Evolutionary conservation across 2,113 vertebrate species (phyloP).

Genomic region (Ameiurus melas): DNA sequence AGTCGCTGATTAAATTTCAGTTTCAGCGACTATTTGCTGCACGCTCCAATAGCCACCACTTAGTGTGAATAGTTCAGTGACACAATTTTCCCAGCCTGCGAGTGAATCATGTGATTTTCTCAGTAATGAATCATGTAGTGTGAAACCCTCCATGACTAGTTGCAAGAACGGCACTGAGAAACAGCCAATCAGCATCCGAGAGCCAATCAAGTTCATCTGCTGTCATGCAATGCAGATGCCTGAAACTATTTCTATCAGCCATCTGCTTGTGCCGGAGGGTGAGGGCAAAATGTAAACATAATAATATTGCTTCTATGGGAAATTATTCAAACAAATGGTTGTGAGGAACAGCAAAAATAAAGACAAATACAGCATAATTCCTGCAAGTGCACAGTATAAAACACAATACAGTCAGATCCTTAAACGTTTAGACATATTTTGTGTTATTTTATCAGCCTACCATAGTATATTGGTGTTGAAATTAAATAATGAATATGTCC

Average conservation of each 20-base stretch:
- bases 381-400: not conserved
- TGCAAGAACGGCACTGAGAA: not conserved
- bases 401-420: not conserved
- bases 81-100: not conserved
- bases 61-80: not conserved
- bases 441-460: not conserved
- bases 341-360: not conserved
- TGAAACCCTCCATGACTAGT: not conserved
- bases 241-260: not conserved
- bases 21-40: not conserved
- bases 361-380: not conserved
- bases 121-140: not conserved
- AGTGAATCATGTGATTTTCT: not conserved
- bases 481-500: not conserved
- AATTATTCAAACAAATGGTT: not conserved
- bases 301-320: slow-evolving; percentile 3
- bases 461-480: not conserved
- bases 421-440: not conserved
- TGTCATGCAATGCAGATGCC: not conserved
- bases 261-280: slow-evolving; percentile 2
- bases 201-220: slow-evolving; percentile 14
- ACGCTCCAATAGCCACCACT: not conserved
- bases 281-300: not conserved
- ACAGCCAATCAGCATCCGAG: not conserved
- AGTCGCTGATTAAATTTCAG: not conserved